These are phyloP conservation scores for Elephantulus edwardii DNA, from an alignment of 2,113 vertebrate genomes.

Conservation along the genomic window DNA sequence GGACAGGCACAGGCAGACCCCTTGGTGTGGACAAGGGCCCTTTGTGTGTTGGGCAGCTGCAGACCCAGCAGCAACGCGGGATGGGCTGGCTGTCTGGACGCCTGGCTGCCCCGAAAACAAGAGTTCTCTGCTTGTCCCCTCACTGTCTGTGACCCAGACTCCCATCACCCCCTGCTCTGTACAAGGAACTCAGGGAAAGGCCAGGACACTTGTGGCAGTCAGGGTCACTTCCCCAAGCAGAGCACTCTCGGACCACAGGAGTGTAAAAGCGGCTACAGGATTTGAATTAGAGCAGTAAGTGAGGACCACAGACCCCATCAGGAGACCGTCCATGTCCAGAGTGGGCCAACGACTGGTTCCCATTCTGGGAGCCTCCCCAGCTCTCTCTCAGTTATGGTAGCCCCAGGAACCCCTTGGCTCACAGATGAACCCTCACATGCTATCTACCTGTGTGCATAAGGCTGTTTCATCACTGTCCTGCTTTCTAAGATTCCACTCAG, in stretches of 20 bases:
- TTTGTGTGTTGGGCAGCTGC: conserved; percentile 56
- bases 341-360: no score
- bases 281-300: background rate
- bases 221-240: background rate
- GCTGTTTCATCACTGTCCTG: no score
- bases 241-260: background rate
- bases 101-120: accelerated
- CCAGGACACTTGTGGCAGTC: background rate
- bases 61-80: background rate
- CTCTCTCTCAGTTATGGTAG: no score
- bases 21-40: background rate
- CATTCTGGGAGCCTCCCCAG: no score
- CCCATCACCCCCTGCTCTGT: background rate
- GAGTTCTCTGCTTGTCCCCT: background rate
- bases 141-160: background rate
- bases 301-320: background rate
- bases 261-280: background rate
- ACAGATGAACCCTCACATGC: no score
- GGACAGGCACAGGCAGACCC: background rate
- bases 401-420: no score
- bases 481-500: no score
- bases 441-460: no score
- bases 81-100: background rate
- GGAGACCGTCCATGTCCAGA: background rate
- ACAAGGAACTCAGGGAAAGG: background rate